These are phyloP conservation scores for Reinhardtius hippoglossoides DNA, from an alignment of 2,113 vertebrate genomes.

Conservation along the genomic window DNA sequence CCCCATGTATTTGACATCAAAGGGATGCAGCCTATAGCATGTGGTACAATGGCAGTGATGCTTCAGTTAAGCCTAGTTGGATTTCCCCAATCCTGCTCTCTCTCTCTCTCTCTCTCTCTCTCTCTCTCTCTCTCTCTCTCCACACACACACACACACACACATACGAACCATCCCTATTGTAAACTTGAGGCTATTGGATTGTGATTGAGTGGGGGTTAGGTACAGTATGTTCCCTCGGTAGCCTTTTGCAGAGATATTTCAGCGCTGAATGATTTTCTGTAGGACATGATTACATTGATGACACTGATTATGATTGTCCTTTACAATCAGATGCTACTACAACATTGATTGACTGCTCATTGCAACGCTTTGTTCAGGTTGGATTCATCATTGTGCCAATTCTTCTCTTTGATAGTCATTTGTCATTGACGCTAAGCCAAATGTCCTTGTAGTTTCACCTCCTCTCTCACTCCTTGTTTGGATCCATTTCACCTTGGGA, in stretches of 20 bases:
- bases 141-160: slow-evolving; percentile 15
- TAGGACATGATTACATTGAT: slow-evolving; percentile 22
- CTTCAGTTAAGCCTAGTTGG: slow-evolving; percentile 49
- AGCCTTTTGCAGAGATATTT: slow-evolving; percentile 31
- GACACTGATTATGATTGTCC: slow-evolving; percentile 41
- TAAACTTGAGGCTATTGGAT: slow-evolving; percentile 52
- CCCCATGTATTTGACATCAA: slow-evolving; percentile 63
- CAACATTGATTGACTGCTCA: too few relatives aligned
- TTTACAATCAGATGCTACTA: slow-evolving; percentile 28
- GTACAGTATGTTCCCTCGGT: slow-evolving; percentile 47
- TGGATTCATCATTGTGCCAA: too few relatives aligned
- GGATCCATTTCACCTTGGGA: slow-evolving; percentile 42
- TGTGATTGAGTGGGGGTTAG: slow-evolving; percentile 42
- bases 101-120: neutral
- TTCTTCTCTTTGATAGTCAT: neutral
- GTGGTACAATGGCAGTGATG: slow-evolving; percentile 42
- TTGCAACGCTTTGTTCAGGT: neutral
- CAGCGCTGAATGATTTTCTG: slow-evolving; percentile 13
- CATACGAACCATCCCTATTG: slow-evolving; percentile 35
- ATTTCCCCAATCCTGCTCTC: slow-evolving; percentile 25
- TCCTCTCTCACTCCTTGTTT: slow-evolving; percentile 17
- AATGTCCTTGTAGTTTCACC: slow-evolving; percentile 10
- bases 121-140: slow-evolving; percentile 1
- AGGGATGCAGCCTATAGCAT: slow-evolving; percentile 41
- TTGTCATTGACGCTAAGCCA: neutral